A percentile compares a stretch with the other conserved stretches of the same genome.
Evolutionary conservation across 2,797 vertebrate genomes (phyloP).

Genomic region (Nannoperca australis): DNA sequence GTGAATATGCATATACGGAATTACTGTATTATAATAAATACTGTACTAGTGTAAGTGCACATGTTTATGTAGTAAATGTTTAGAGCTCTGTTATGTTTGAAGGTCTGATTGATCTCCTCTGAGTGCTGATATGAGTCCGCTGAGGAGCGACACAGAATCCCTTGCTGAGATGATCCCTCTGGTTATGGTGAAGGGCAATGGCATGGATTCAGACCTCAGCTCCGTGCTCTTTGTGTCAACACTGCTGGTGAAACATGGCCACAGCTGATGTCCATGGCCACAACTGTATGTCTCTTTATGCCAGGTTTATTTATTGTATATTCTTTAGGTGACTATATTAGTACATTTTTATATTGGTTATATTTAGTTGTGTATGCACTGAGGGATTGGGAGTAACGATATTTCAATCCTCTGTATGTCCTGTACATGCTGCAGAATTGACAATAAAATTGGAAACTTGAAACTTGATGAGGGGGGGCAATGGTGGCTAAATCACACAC

Average conservation of each 20-base stretch:
- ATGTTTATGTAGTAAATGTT: constrained; percentile 10
- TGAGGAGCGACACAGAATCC: constrained; percentile 74
- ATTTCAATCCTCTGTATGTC: too few relatives aligned
- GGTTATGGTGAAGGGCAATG: constrained; percentile 76
- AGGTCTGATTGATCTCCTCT: constrained; percentile 8
- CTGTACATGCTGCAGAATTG: too few relatives aligned
- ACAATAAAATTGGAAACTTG: too few relatives aligned
- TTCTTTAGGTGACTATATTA: too few relatives aligned
- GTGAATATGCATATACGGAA: background rate
- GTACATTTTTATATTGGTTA: too few relatives aligned
- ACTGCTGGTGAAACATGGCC: constrained; percentile 74
- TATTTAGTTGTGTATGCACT: too few relatives aligned
- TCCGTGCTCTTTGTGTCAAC: constrained; percentile 75
- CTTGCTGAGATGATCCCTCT: constrained; percentile 69
- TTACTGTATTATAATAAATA: constrained; percentile 2
- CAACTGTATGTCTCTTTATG: too few relatives aligned
- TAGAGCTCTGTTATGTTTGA: constrained; percentile 14
- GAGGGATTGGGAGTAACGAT: too few relatives aligned
- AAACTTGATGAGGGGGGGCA: constrained; percentile 2
- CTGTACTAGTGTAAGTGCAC: background rate
- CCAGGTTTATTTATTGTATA: too few relatives aligned
- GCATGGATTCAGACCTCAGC: constrained; percentile 68
- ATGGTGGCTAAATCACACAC: constrained; percentile 11
- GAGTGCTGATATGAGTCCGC: constrained; percentile 47
- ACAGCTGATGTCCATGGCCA: constrained; percentile 69